These are phyloP conservation scores for Ooceraea biroi DNA, from an alignment of 1,140 invertebrate genomes.

Conservation along the genomic window DNA sequence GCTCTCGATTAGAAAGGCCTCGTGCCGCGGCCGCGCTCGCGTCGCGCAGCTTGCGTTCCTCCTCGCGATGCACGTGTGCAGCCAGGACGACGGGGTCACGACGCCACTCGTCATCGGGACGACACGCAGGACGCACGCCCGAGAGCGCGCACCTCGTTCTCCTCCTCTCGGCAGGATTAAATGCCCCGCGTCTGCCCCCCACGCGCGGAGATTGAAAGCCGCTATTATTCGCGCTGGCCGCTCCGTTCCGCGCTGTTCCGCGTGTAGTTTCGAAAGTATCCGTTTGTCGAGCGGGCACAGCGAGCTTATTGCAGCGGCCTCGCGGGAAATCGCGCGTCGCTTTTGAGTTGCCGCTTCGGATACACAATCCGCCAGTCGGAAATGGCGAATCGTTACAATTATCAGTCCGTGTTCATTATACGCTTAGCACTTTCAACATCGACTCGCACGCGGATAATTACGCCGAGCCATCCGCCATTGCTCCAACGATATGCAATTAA, in stretches of 20 bases:
- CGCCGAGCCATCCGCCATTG: conserved; percentile 47
- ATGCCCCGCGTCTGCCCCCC: too few species aligned
- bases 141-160: conserved; percentile 3
- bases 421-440: conserved; percentile 52
- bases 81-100: conserved; percentile 46
- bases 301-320: neutral
- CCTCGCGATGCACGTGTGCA: conserved; percentile 20
- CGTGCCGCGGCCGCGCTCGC: neutral
- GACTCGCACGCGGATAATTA: conserved; percentile 47
- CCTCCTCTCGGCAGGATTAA: neutral
- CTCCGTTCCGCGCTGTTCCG: neutral
- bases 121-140: conserved; percentile 31
- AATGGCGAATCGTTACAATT: conserved; percentile 38
- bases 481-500: conserved; percentile 57
- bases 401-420: conserved; percentile 45
- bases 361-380: conserved; percentile 28
- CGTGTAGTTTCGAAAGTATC: neutral
- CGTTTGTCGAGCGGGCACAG: conserved; percentile 11
- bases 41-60: conserved; percentile 10
- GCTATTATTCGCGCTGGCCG: conserved; percentile 5
- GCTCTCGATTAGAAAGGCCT: conserved; percentile 43
- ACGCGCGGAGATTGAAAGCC: neutral
- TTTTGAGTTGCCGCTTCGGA: conserved; percentile 23
- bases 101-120: conserved; percentile 44
- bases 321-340: conserved; percentile 21